These are phyloP conservation scores for Lasioglossum morio DNA, from an alignment of 2,888 invertebrate species.

Conservation along the genomic window DNA sequence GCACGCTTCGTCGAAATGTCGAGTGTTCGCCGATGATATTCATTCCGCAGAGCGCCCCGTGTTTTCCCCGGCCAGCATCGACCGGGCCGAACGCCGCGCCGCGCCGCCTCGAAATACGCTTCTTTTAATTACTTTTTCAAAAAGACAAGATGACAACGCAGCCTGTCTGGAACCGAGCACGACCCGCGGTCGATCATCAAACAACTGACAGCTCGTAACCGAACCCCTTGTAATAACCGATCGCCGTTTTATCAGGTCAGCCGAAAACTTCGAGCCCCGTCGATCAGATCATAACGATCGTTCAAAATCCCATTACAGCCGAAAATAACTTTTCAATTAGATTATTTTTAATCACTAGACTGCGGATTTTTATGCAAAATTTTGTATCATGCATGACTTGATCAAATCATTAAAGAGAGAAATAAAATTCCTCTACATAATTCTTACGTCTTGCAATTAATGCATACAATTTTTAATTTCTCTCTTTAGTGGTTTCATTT, in stretches of 20 bases:
- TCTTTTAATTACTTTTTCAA: slow-evolving; percentile 50
- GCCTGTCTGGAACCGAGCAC: neutral
- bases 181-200: slow-evolving; percentile 9
- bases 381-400: no score
- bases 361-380: no score
- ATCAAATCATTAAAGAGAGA: no score
- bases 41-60: slow-evolving; percentile 43
- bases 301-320: neutral
- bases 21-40: slow-evolving; percentile 63
- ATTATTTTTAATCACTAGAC: neutral
- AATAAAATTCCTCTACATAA: no score
- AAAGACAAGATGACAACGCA: slow-evolving; percentile 13
- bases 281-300: neutral
- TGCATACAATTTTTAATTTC: no score
- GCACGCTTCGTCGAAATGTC: slow-evolving; percentile 69
- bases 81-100: neutral
- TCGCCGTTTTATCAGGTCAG: neutral
- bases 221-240: neutral
- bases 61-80: slow-evolving; percentile 14
- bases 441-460: no score
- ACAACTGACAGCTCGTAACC: slow-evolving; percentile 11
- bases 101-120: slow-evolving; percentile 4
- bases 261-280: neutral
- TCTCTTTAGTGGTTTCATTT: no score
- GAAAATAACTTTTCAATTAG: neutral